phyloP scores from a whole-genome alignment of 2,888 invertebrate genomes.

The Cremastinae sp. region DNA sequence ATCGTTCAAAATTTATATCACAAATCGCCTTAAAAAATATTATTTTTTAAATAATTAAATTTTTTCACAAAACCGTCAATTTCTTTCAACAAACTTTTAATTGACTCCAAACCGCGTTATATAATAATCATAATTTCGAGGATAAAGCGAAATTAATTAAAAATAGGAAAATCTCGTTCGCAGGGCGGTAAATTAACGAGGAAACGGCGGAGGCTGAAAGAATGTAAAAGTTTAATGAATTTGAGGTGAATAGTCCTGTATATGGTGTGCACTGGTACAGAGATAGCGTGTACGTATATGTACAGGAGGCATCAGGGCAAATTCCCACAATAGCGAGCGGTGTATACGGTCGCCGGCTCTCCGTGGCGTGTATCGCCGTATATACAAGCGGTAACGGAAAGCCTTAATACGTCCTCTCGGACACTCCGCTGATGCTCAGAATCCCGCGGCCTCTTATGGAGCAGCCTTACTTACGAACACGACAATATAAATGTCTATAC shows the following conservation, averaged over 20 bases:
- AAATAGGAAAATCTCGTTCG: too few species aligned
- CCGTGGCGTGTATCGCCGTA: constrained; percentile 27
- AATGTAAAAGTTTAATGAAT: neutral
- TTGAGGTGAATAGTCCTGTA: constrained; percentile 12
- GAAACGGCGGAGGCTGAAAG: neutral
- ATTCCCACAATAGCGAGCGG: constrained; percentile 48
- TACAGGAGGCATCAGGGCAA: constrained; percentile 23
- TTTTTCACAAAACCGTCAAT: too few species aligned
- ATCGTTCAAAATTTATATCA: too few species aligned
- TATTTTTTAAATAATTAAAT: too few species aligned
- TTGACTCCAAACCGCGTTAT: too few species aligned
- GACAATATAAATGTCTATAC: neutral
- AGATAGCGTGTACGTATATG: constrained; percentile 10
- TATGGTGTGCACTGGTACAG: neutral
- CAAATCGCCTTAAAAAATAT: too few species aligned
- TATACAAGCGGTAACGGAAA: constrained; percentile 55
- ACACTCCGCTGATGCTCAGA: constrained; percentile 35
- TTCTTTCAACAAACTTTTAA: too few species aligned
- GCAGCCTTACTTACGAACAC: constrained; percentile 11
- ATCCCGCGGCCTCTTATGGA: constrained; percentile 38
- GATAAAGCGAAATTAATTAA: too few species aligned
- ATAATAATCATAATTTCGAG: too few species aligned
- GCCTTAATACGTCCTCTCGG: constrained; percentile 53
- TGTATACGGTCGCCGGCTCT: constrained; percentile 31
- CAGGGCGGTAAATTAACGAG: neutral